Percentiles rank a stretch among this genome's conserved stretches.
phyloP scores from a whole-genome alignment of 2,797 vertebrate genomes.

The Mastacembelus armatus region DNA sequence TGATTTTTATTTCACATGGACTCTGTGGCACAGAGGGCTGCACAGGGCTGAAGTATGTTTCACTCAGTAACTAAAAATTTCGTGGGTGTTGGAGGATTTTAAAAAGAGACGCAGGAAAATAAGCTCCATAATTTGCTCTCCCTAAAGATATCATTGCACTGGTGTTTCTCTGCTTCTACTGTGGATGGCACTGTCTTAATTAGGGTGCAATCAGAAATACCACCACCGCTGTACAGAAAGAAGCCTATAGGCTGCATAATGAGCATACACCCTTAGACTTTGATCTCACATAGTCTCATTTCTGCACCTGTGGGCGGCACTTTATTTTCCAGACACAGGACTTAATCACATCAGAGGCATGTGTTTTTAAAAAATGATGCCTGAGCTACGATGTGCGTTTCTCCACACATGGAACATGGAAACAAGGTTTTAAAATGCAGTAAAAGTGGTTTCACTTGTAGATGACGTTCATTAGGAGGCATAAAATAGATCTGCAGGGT shows the following conservation, averaged over 20 bases:
- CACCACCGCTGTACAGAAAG: constrained; percentile 40
- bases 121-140: constrained; percentile 18
- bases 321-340: constrained; percentile 55
- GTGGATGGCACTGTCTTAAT: constrained; percentile 61
- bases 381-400: background rate
- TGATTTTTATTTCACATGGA: constrained; percentile 23
- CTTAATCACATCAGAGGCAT: constrained; percentile 35
- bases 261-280: constrained; percentile 60
- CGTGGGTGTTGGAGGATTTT: background rate
- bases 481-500: background rate
- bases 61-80: constrained; percentile 18
- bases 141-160: constrained; percentile 2
- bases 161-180: constrained; percentile 32
- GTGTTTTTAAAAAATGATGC: background rate
- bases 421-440: no score
- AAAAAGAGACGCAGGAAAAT: background rate
- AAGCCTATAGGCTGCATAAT: constrained; percentile 60
- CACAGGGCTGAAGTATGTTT: constrained; percentile 15
- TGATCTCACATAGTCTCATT: constrained; percentile 57
- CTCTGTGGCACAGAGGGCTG: constrained; percentile 20
- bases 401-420: background rate
- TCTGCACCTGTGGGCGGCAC: constrained; percentile 54
- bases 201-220: constrained; percentile 45
- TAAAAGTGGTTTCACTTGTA: background rate
- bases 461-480: background rate